These are phyloP conservation scores for Parthenolecanium corni DNA, from an alignment of 2,888 invertebrate genomes.

Conservation along the genomic window DNA sequence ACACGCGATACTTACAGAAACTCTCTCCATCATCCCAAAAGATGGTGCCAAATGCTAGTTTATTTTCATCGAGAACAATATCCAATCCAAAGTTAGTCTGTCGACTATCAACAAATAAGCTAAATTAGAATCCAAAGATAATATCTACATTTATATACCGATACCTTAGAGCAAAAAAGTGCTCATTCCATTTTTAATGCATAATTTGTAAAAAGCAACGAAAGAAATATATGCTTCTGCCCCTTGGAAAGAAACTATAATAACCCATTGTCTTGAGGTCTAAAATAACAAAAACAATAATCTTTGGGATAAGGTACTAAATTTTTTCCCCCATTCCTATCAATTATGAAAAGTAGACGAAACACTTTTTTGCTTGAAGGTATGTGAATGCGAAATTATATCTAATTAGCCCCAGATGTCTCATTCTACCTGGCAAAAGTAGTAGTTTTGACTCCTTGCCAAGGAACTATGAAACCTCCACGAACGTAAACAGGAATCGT, in stretches of 20 bases:
- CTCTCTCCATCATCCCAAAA: conserved; percentile 77
- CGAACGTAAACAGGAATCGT: conserved; percentile 52
- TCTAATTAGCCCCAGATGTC: background rate
- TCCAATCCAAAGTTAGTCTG: conserved; percentile 53
- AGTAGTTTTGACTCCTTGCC: conserved; percentile 51
- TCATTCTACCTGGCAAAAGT: conserved; percentile 46
- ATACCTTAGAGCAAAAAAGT: too few species aligned
- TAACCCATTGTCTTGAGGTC: too few species aligned
- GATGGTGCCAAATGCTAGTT: conserved; percentile 46
- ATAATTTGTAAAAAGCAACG: background rate
- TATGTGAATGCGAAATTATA: background rate
- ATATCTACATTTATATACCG: too few species aligned
- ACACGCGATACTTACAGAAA: conserved; percentile 48
- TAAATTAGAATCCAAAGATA: background rate
- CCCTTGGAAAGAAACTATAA: background rate
- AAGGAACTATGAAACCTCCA: conserved; percentile 60
- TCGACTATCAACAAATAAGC: conserved; percentile 38
- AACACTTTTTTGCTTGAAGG: too few species aligned
- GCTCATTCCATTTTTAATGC: too few species aligned
- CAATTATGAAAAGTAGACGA: too few species aligned
- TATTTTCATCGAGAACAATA: conserved; percentile 46
- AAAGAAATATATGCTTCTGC: too few species aligned
- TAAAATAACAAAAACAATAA: too few species aligned
- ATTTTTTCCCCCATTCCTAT: too few species aligned
- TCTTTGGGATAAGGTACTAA: too few species aligned